phyloP scores from a whole-genome alignment of 2,888 invertebrate species.

The Germaria angustata region DNA sequence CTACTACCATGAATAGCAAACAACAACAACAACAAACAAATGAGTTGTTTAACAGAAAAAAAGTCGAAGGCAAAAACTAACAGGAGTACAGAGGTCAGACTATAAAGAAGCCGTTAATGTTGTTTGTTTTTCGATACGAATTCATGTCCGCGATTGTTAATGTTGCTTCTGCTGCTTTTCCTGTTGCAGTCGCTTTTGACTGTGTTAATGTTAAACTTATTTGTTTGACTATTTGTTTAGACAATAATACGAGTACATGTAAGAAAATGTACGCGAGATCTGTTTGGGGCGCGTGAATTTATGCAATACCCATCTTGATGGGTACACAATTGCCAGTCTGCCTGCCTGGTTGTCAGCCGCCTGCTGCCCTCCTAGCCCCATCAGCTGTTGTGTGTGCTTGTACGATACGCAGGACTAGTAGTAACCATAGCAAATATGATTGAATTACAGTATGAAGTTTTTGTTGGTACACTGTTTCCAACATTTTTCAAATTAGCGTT shows the following conservation, averaged over 20 bases:
- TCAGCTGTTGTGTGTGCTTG: neutral
- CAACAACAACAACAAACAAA: constrained; percentile 22
- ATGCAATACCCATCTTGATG: constrained; percentile 71
- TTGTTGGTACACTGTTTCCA: constrained; percentile 24
- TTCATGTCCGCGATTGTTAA: constrained; percentile 65
- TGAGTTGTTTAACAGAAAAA: neutral
- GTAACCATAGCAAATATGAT: constrained; percentile 23
- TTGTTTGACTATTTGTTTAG: constrained; percentile 73
- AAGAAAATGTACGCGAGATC: constrained; percentile 40
- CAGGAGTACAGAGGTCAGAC: constrained; percentile 66
- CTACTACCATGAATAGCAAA: constrained; percentile 13
- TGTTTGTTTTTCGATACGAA: constrained; percentile 55
- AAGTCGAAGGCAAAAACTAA: constrained; percentile 30
- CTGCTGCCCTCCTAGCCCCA: too few species aligned
- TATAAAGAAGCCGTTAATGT: constrained; percentile 67
- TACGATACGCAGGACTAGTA: constrained; percentile 34
- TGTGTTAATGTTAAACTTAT: constrained; percentile 15
- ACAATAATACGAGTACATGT: constrained; percentile 67
- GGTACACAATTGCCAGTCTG: constrained; percentile 34
- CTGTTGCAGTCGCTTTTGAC: constrained; percentile 29
- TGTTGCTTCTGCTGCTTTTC: constrained; percentile 29
- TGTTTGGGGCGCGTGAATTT: constrained; percentile 76
- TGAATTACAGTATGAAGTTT: neutral
- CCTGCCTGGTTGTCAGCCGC: neutral
- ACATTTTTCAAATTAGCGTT: neutral